Conservation (phyloP, 1,140 invertebrate species). For the Belonocnema kinseyi region DNA sequence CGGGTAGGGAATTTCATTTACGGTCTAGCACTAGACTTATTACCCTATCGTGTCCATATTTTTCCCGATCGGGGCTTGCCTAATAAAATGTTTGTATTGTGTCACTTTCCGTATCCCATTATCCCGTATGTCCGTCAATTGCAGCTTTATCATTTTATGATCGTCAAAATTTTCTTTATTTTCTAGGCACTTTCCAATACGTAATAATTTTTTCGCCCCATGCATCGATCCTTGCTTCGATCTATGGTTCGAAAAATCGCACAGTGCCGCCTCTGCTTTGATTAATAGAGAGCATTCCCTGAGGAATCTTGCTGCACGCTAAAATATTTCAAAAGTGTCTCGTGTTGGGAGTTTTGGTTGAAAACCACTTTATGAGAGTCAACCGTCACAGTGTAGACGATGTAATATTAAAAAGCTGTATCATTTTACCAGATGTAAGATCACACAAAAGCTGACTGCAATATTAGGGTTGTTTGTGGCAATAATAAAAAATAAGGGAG, state of each 20-base stretch:
- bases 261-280: neutral
- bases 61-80: too few species aligned
- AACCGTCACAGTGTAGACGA: neutral
- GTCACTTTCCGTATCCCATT: too few species aligned
- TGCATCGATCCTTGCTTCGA: too few species aligned
- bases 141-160: neutral
- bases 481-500: constrained; percentile 1
- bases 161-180: neutral
- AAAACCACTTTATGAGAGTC: neutral
- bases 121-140: too few species aligned
- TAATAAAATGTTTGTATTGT: too few species aligned
- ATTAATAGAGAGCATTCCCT: neutral
- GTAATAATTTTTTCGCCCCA: neutral
- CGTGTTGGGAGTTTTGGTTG: neutral
- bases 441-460: constrained; percentile 56
- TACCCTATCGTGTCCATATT: too few species aligned
- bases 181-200: neutral
- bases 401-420: constrained; percentile 34
- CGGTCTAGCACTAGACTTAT: too few species aligned
- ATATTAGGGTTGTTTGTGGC: constrained; percentile 35
- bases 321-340: neutral
- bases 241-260: too few species aligned
- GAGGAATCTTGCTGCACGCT: neutral
- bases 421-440: constrained; percentile 57
- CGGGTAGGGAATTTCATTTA: too few species aligned